Base-by-base conservation (phyloP, 2,888 invertebrate species). In the Lymantria dispar region DNA sequence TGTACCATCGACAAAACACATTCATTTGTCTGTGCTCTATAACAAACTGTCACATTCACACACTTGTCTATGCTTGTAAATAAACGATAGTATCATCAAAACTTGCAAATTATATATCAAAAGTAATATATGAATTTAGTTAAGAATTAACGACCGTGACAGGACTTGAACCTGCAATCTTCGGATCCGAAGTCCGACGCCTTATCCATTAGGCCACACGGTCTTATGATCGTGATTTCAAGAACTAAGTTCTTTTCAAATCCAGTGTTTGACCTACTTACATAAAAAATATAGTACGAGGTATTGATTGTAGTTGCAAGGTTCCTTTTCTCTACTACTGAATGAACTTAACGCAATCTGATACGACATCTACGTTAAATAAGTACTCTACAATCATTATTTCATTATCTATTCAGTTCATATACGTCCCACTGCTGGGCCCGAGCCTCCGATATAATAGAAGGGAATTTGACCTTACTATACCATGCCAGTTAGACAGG, bases 181-280 rank as follows among this genome's bases (percentile, higher is more conserved):
- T 93, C 93, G 93, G 93, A 93, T 93, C 92, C 93, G 93, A 94
- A 94, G 93, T 93, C 93, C 93, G 93, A 93, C 93, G 93, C 93
- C 93, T 93, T 93, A 93, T 93, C 93, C 93, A 93, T 93, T 93
- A 93, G 93, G 93, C 93, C 93, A 93, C 93, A 93, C 92, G 92
- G 92, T 92, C 92, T 33, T 8, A 9, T 43, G 13, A 11, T 9
- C 5, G 36, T 8, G 41, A 30, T 12, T 8, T 41, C 44, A 41
- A 52, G 40, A 38, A 38, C 9, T 8, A 38, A 29, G 45, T 12
- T 29, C n/a, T 29, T 1, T 30, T 38, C 29, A 38, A 12, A 8
- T 38, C 7, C 1, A 33, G 10, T 7, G 14, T 3, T 1, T 45
- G 45, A 46, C 38, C 46, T 30, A 39, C 13, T 14, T 40, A 40